These are phyloP conservation scores for Epicampocera succincta DNA, from an alignment of 2,888 invertebrate species.

Conservation along the genomic window DNA sequence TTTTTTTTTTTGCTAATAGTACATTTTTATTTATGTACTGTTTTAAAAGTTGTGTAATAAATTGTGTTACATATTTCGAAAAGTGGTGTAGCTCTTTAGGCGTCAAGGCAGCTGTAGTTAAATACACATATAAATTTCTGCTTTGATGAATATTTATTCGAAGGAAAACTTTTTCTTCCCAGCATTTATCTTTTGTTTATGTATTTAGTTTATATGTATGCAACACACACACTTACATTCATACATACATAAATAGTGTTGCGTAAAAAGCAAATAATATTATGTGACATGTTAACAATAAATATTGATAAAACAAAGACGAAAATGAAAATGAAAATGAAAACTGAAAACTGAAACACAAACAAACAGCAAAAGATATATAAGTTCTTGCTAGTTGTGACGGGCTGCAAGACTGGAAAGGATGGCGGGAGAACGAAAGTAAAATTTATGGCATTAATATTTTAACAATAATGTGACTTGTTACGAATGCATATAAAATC, in stretches of 20 bases:
- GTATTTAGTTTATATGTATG: constrained; percentile 49
- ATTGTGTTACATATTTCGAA: background rate
- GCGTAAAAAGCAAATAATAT: constrained; percentile 56
- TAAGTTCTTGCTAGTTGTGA: constrained; percentile 23
- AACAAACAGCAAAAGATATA: background rate
- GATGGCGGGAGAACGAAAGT: constrained; percentile 7
- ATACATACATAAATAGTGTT: constrained; percentile 6
- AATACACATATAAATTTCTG: constrained; percentile 35
- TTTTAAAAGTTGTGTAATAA: constrained; percentile 21
- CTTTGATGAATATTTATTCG: constrained; percentile 38
- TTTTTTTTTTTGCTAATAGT: background rate
- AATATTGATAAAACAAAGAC: constrained; percentile 68
- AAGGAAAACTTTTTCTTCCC: constrained; percentile 50
- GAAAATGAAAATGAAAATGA: too few relatives aligned
- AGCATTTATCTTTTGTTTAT: constrained; percentile 48
- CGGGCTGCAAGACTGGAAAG: background rate
- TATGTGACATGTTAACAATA: constrained; percentile 64
- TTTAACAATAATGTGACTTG: constrained; percentile 52
- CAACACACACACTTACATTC: too few relatives aligned
- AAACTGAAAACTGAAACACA: constrained; percentile 52
- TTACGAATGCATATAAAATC: constrained; percentile 22
- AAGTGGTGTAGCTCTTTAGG: constrained; percentile 52
- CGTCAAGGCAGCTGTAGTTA: constrained; percentile 57
- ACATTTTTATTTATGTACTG: too few relatives aligned
- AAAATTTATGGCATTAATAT: constrained; percentile 59